These are phyloP conservation scores for Sarcophilus harrisii DNA, from an alignment of 2,797 vertebrate genomes.

Conservation along the genomic window DNA sequence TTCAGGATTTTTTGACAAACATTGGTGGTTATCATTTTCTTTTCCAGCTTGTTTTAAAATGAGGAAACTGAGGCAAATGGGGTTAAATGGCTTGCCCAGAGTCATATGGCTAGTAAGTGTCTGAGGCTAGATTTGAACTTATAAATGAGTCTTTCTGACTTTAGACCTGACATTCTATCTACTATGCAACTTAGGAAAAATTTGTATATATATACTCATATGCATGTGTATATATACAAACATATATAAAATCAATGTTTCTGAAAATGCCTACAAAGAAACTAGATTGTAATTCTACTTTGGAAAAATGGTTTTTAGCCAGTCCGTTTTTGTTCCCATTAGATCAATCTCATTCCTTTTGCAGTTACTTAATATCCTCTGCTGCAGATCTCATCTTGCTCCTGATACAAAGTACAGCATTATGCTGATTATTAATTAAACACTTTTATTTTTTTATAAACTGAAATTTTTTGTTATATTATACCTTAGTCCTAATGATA, in stretches of 20 bases:
- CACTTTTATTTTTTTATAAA: not conserved
- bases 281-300: not conserved
- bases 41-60: not conserved
- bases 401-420: not conserved
- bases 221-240: not conserved
- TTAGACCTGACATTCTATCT: not conserved
- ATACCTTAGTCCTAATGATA: not conserved
- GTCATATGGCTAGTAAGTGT: not conserved
- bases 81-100: not conserved
- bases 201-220: not conserved
- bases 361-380: not conserved
- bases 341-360: not conserved
- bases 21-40: not conserved
- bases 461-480: not conserved
- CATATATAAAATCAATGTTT: not conserved
- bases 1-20: not conserved
- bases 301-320: not conserved
- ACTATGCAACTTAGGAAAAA: not conserved
- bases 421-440: not conserved
- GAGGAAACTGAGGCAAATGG: not conserved
- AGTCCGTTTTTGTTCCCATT: not conserved
- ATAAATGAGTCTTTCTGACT: not conserved
- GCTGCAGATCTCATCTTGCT: not conserved
- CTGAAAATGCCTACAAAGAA: not conserved
- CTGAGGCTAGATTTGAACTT: not conserved